phyloP scores from a whole-genome alignment of 1,140 invertebrate species.

The Drosophila ironensis region DNA sequence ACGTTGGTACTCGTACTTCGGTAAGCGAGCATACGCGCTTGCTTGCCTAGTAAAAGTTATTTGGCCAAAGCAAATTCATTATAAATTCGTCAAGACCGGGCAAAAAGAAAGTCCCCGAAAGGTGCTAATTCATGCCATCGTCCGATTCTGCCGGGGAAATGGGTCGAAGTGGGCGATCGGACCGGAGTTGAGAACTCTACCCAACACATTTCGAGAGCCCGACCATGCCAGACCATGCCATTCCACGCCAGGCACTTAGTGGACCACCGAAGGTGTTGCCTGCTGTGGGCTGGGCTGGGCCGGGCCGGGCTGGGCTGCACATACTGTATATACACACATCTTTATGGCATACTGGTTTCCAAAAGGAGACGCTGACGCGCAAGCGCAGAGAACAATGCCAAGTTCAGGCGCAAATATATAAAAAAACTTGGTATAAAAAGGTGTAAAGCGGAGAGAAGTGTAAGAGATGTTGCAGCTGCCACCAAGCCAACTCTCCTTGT shows the following conservation, averaged over 20 bases:
- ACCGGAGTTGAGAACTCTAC: not conserved
- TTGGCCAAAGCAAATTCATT: constrained; percentile 72
- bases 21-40: too few species aligned
- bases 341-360: constrained; percentile 76
- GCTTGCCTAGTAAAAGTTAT: constrained; percentile 70
- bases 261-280: constrained; percentile 68
- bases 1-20: too few species aligned
- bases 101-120: constrained; percentile 76
- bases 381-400: constrained; percentile 65
- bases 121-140: constrained; percentile 70
- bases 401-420: constrained; percentile 70
- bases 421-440: too few species aligned
- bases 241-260: constrained; percentile 48
- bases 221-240: constrained; percentile 26
- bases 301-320: too few species aligned
- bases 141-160: constrained; percentile 56
- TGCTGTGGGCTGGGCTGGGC: constrained; percentile 49
- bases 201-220: too few species aligned
- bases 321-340: constrained; percentile 13
- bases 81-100: constrained; percentile 68
- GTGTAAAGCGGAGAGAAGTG: constrained; percentile 32
- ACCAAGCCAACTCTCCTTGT: constrained; percentile 31
- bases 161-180: constrained; percentile 50
- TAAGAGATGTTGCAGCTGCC: constrained; percentile 53
- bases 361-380: constrained; percentile 50